Conservation (phyloP, 2,888 invertebrate species). For the Acleris cristana region DNA sequence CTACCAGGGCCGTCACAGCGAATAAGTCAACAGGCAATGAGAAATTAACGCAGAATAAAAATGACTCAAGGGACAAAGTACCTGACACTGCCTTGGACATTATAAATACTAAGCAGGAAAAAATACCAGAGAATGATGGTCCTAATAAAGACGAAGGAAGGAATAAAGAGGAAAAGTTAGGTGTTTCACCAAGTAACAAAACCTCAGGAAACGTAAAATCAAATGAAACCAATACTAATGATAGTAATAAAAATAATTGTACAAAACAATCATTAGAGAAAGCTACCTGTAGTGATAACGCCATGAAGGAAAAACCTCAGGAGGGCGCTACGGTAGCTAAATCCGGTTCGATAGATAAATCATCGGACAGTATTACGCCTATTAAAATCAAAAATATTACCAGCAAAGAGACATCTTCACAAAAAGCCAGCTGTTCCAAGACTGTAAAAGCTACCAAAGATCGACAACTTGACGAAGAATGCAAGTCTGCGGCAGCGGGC, state of each 20-base stretch:
- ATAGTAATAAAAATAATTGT: constrained; percentile 37
- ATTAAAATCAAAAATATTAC: constrained; percentile 35
- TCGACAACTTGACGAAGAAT: constrained; percentile 61
- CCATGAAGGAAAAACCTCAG: background rate
- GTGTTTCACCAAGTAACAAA: constrained; percentile 16
- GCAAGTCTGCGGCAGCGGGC: constrained; percentile 58
- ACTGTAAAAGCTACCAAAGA: constrained; percentile 53
- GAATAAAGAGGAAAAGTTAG: constrained; percentile 41
- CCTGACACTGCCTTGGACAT: constrained; percentile 41
- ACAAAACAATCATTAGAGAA: background rate
- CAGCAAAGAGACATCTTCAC: constrained; percentile 37
- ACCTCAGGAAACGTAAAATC: constrained; percentile 5
- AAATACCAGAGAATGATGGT: constrained; percentile 9
- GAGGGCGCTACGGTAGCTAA: background rate
- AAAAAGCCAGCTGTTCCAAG: constrained; percentile 36
- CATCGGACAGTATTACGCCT: constrained; percentile 20
- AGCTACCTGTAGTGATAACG: background rate
- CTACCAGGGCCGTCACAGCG: background rate
- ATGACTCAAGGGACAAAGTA: constrained; percentile 43
- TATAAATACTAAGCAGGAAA: constrained; percentile 47
- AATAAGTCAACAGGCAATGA: constrained; percentile 17
- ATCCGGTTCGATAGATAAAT: constrained; percentile 12
- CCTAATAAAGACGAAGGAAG: constrained; percentile 44
- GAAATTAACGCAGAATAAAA: constrained; percentile 40
- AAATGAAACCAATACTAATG: background rate